Base-by-base conservation (phyloP, 2,888 invertebrate species). In the Temnothorax rugatulus region DNA sequence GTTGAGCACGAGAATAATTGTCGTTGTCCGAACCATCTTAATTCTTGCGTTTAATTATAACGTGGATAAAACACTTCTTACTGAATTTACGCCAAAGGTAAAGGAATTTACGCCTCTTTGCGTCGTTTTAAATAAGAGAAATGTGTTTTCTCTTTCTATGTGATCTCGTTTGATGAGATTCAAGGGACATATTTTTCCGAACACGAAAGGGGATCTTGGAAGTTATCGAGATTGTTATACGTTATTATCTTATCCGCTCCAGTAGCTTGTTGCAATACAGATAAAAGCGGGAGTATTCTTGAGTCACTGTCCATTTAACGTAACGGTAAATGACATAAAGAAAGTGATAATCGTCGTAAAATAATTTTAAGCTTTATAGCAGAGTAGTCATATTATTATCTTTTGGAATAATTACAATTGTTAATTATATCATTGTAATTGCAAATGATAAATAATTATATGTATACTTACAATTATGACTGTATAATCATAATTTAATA, bases 211-310 rank as follows among this genome's bases (percentile, higher is more conserved):
- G 2, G 4, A 50, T 29, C 4, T 73, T n/a, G 34, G 54, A 54
- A 54, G 15, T 75, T 75, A 75, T 75, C 61, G 9, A 15, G 0
- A 34, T 61, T 75, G 13, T 21, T 21, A 25, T 41, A 61, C n/a
- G n/a, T 34, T 2, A 15, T 15, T 63, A 63, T 63, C 74, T 74
- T 74, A 74, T 74, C 61, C 61, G 25, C 7, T 47, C 3, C 9
- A 21, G 4, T 34, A 38, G 47, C 11, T 44, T 44, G 25, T 21
- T 59, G n/a, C 18, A 74, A 25, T 29, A 15, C 15, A 47, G 18
- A 61, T 47, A 61, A 9, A 9, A 34, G 29, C 7, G 1, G 0
- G n/a, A 5, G 34, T 7, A 61, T 34, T n/a, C 15, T 29, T 29
- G n/a, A 18, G 50, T 47, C 34, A 11, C 0, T 57, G 5, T 50